Percentiles rank a stretch among this genome's conserved stretches.
phyloP scores from a whole-genome alignment of 35 echinoderm and acorn worm species.

The Stichopus chloronotus region DNA sequence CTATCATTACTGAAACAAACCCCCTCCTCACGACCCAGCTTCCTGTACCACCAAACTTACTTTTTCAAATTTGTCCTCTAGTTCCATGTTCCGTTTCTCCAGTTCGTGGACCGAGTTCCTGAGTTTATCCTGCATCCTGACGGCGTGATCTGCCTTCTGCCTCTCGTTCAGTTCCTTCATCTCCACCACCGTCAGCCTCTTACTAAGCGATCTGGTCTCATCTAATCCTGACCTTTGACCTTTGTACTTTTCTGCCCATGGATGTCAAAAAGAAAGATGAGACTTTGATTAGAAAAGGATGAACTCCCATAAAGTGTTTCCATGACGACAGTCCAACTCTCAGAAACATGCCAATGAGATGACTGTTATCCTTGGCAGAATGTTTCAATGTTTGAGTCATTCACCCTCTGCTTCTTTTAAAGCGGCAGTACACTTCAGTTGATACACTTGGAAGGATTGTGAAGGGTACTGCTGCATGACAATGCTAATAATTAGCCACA shows the following conservation, averaged over 20 bases:
- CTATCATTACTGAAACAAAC: background rate
- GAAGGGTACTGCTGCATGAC: too few species aligned
- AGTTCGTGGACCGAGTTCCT: constrained; percentile 83
- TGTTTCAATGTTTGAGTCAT: too few species aligned
- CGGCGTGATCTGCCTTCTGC: constrained; percentile 94
- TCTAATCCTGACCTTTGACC: constrained; percentile 20
- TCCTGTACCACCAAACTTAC: constrained; percentile 37
- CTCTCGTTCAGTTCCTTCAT: constrained; percentile 99
- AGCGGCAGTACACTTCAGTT: too few species aligned
- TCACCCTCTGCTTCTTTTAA: too few species aligned
- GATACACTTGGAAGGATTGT: too few species aligned
- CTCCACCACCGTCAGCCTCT: constrained; percentile 91
- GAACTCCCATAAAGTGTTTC: too few species aligned
- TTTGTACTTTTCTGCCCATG: constrained; percentile 19
- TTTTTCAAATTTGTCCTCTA: constrained; percentile 97
- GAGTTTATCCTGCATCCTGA: constrained; percentile 88
- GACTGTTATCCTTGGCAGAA: too few species aligned
- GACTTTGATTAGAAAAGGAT: too few species aligned
- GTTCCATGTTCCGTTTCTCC: constrained; percentile 93
- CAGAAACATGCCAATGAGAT: too few species aligned
- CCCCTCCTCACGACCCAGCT: background rate
- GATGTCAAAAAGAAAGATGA: background rate
- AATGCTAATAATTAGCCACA: too few species aligned
- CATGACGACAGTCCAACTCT: too few species aligned
- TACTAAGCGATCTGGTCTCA: constrained; percentile 82